Evolutionary conservation across 2,888 invertebrate genomes (phyloP), one percentile per base, ranked within the genome.

Genomic region (Physocephala rufipes): DNA sequence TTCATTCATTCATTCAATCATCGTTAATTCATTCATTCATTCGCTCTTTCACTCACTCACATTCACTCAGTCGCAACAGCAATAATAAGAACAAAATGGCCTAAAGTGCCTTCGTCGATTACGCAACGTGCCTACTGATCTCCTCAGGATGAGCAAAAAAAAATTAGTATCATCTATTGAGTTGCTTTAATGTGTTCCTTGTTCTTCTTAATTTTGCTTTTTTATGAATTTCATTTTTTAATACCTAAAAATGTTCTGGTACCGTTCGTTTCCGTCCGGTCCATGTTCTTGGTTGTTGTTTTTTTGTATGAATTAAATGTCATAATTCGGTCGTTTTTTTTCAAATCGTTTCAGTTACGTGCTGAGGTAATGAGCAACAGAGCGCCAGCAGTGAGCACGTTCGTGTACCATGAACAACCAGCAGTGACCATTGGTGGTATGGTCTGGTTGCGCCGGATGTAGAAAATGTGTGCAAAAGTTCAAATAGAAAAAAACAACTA

Each of bases 311-410:
- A 80, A 80, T 80, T 79, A 79, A 79, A 80, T 74, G 79, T 80
- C 78, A 81, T 82, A 79, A 82, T 82, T 80, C 77, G 82, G 82
- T 78, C 81, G 82, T 81, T 82, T 82, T 79, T 80, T n/a, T n/a
- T n/a, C 79, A 71, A 69, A 73, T 66, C 73, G 73, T 67, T 72
- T 69, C 5, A 55, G 49, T 36, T 82, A 80, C 82, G 82, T 81
- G 81, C 78, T 19, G 68, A 49, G 82, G 78, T 80, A 81, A 82
- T 49, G 62, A 67, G 64, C 66, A 67, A 28, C 65, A 55, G n/a
- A n/a, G 19, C 21, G 55, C 58, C 63, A 9, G 36, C 36, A 36
- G 36, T 36, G 43, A 49, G 9, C 59, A 43, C 66, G 53, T 66
- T 47, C 47, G 55, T 16, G 13, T n/a, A n/a, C n/a, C n/a, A n/a